Evolutionary conservation across 2,888 invertebrate genomes (phyloP).

Genomic region (Aphrophora alni): DNA sequence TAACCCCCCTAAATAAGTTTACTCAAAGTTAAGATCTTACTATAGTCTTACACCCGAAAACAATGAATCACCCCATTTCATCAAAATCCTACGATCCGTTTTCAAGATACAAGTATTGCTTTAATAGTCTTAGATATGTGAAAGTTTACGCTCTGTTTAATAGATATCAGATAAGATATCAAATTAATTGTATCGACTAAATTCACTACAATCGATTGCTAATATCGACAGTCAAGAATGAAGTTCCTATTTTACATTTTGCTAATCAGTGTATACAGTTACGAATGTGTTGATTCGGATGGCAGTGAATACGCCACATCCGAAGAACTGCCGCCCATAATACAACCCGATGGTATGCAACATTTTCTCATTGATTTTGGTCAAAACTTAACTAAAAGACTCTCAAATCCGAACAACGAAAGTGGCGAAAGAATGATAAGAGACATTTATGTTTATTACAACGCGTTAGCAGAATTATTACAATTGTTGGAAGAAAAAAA

Average conservation of each 20-base stretch:
- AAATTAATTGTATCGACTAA: too few species aligned
- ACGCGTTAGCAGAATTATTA: not conserved
- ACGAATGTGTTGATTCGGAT: not conserved
- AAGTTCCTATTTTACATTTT: not conserved
- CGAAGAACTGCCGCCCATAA: not conserved
- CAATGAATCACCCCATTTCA: too few species aligned
- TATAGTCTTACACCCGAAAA: too few species aligned
- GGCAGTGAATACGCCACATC: not conserved
- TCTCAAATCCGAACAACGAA: not conserved
- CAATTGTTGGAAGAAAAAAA: not conserved
- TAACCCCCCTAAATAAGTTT: too few species aligned
- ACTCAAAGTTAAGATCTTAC: too few species aligned
- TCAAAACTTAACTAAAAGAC: not conserved
- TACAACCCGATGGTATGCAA: not conserved
- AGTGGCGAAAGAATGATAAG: not conserved
- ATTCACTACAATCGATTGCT: too few species aligned
- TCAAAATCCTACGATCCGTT: too few species aligned
- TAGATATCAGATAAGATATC: not conserved
- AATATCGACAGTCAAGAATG: not conserved
- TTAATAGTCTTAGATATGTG: too few species aligned
- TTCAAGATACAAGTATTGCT: too few species aligned
- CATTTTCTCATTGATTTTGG: not conserved
- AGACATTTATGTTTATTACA: not conserved
- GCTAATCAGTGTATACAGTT: not conserved
- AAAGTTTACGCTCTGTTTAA: too few species aligned